These are phyloP conservation scores for Sus cebifrons DNA, from an alignment of 2,797 vertebrate genomes.

Conservation along the genomic window DNA sequence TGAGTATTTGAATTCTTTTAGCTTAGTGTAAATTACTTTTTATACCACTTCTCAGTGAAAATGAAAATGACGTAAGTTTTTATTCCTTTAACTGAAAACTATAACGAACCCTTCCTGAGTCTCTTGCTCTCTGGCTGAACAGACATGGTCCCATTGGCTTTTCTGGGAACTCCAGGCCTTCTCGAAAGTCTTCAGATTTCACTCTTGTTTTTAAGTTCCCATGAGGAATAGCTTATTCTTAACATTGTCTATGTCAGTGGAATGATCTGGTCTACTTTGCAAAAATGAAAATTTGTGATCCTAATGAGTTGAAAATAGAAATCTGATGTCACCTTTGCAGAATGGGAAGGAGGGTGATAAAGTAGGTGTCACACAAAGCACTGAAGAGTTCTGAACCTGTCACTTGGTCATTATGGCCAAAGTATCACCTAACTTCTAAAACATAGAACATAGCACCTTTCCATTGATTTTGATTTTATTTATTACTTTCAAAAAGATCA, in stretches of 20 bases:
- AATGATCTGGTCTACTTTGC: constrained; percentile 1
- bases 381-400: neutral
- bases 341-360: neutral
- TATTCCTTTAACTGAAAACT: neutral
- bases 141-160: neutral
- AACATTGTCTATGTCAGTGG: neutral
- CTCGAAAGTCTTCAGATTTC: constrained; percentile 28
- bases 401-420: neutral
- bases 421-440: neutral
- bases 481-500: neutral
- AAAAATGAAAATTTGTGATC: constrained; percentile 58
- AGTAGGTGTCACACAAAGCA: neutral
- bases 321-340: neutral
- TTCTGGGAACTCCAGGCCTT: neutral
- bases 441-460: neutral
- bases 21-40: constrained; percentile 46
- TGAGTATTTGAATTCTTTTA: constrained; percentile 38
- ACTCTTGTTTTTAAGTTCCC: neutral
- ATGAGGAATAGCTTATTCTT: constrained; percentile 19
- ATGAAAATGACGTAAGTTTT: constrained; percentile 34
- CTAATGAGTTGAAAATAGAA: constrained; percentile 39
- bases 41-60: constrained; percentile 59
- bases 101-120: neutral
- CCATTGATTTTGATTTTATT: constrained; percentile 1
- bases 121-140: neutral